phyloP scores from a whole-genome alignment of 2,113 vertebrate species.

The Rhynchomys soricoides region DNA sequence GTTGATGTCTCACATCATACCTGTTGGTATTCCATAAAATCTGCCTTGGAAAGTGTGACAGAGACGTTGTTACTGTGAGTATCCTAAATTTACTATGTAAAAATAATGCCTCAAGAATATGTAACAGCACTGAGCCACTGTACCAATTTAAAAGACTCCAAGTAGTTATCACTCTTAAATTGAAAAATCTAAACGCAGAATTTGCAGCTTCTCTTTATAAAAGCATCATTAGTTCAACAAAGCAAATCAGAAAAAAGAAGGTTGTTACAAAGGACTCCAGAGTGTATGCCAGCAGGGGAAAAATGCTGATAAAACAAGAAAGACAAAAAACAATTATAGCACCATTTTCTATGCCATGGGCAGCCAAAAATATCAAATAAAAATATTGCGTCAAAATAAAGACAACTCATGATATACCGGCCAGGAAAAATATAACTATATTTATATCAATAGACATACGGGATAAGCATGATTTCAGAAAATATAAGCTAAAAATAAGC shows the following conservation, averaged over 20 bases:
- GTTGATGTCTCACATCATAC: not conserved
- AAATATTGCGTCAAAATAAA: slow-evolving; percentile 58
- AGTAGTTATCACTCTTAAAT: not conserved
- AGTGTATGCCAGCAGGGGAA: not conserved
- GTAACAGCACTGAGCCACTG: no score
- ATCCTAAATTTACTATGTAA: not conserved
- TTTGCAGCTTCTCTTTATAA: slow-evolving; percentile 36
- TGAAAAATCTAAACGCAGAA: not conserved
- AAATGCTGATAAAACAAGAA: not conserved
- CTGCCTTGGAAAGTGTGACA: not conserved
- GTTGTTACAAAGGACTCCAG: slow-evolving; percentile 38
- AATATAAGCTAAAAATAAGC: not conserved
- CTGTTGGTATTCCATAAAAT: not conserved
- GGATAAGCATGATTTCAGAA: not conserved
- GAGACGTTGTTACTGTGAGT: not conserved
- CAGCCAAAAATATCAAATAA: slow-evolving; percentile 17
- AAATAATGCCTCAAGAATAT: not conserved
- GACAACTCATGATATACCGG: not conserved
- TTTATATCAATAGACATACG: slow-evolving; percentile 31
- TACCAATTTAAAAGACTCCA: not conserved
- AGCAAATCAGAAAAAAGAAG: slow-evolving; percentile 2
- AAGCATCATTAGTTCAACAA: not conserved
- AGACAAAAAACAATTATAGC: not conserved
- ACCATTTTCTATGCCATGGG: not conserved
- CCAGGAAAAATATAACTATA: slow-evolving; percentile 26